A percentile compares a stretch with the other conserved stretches of the same genome.
phyloP scores from a whole-genome alignment of 2,113 vertebrate species.

The Sardina pilchardus region DNA sequence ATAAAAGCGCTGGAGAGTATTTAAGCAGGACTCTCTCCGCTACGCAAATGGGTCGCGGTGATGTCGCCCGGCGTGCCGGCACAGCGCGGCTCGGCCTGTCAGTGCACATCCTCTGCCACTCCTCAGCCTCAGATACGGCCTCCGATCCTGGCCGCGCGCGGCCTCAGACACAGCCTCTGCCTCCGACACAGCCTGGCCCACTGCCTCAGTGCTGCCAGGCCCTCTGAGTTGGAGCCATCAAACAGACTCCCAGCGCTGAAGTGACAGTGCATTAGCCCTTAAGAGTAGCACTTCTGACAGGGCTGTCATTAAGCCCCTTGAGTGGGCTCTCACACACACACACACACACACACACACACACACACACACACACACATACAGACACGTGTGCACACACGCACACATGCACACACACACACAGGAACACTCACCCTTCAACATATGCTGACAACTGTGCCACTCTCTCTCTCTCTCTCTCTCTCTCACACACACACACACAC shows the following conservation, averaged over 20 bases:
- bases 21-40: not conserved
- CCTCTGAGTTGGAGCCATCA: not conserved
- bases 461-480: not conserved
- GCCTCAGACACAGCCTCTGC: not conserved
- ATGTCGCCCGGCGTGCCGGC: not conserved
- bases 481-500: not conserved
- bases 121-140: not conserved
- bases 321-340: not conserved
- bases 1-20: not conserved
- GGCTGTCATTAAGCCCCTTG: slow-evolving; percentile 19
- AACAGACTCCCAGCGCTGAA: not conserved
- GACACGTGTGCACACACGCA: not conserved
- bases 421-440: not conserved
- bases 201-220: not conserved
- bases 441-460: not conserved
- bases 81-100: not conserved
- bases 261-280: slow-evolving; percentile 14
- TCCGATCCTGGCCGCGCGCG: not conserved
- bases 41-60: not conserved
- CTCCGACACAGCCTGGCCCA: not conserved
- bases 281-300: slow-evolving; percentile 13
- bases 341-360: not conserved
- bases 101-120: not conserved
- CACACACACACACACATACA: slow-evolving; percentile 33
- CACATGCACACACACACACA: not conserved